Evolutionary conservation across 2,888 invertebrate species (phyloP).

Genomic region (Anthoptus insignis): DNA sequence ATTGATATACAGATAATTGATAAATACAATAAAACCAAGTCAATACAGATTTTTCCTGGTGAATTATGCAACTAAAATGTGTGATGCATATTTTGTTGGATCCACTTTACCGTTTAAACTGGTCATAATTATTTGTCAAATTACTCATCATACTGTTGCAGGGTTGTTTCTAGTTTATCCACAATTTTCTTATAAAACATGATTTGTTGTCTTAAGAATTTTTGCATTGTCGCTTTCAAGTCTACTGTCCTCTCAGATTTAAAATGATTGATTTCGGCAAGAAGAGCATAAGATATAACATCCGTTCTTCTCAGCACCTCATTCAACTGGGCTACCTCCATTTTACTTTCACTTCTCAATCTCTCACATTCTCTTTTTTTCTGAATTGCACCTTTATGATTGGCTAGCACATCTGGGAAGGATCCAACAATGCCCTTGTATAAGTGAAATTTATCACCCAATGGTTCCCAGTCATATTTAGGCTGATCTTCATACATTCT

Average conservation of each 20-base stretch:
- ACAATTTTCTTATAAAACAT: slow-evolving; percentile 96
- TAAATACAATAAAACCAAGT: slow-evolving; percentile 43
- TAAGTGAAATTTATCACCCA: slow-evolving; percentile 96
- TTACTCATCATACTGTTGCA: slow-evolving; percentile 81
- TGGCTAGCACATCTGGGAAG: slow-evolving; percentile 96
- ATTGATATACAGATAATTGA: slow-evolving; percentile 49
- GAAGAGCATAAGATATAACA: slow-evolving; percentile 96
- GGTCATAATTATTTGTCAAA: slow-evolving; percentile 28
- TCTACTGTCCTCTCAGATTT: slow-evolving; percentile 95
- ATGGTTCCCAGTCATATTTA: slow-evolving; percentile 95
- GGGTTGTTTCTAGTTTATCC: slow-evolving; percentile 89
- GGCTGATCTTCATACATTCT: slow-evolving; percentile 97
- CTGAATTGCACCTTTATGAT: slow-evolving; percentile 96
- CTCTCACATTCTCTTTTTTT: slow-evolving; percentile 97
- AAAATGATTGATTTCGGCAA: slow-evolving; percentile 98
- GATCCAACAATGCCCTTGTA: slow-evolving; percentile 97
- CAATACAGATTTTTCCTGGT: slow-evolving; percentile 7
- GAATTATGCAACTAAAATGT: slow-evolving; percentile 31
- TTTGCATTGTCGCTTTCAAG: slow-evolving; percentile 94
- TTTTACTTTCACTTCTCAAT: slow-evolving; percentile 92
- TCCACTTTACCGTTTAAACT: slow-evolving; percentile 45
- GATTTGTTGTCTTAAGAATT: slow-evolving; percentile 96
- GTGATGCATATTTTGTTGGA: slow-evolving; percentile 24
- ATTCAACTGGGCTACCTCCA: slow-evolving; percentile 93
- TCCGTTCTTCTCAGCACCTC: slow-evolving; percentile 95